Evolutionary conservation across 2,888 invertebrate genomes (phyloP).

Genomic region (Cactoblastis cactorum): DNA sequence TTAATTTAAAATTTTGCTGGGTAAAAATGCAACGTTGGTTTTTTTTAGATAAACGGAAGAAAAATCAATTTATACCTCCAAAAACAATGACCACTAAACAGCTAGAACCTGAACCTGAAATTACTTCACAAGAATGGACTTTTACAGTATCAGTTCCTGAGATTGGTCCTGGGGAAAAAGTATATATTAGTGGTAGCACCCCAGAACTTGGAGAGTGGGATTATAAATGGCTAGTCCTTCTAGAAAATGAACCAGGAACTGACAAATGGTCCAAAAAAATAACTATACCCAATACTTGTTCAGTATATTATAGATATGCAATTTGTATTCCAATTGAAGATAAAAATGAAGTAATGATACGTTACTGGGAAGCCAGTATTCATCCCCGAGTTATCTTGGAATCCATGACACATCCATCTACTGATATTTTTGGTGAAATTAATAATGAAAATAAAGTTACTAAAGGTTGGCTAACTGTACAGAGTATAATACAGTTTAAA

Average conservation of each 20-base stretch:
- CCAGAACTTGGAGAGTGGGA: constrained; percentile 86
- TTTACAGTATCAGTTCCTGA: constrained; percentile 74
- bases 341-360: constrained; percentile 80
- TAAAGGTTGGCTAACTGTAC: constrained; percentile 91
- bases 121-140: constrained; percentile 52
- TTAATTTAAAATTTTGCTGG: background rate
- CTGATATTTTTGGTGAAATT: constrained; percentile 84
- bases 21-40: constrained; percentile 82
- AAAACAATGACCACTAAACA: constrained; percentile 47
- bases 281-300: constrained; percentile 82
- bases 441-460: constrained; percentile 80
- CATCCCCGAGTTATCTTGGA: constrained; percentile 81
- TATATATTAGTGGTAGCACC: constrained; percentile 85
- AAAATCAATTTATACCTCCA: constrained; percentile 40
- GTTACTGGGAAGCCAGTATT: constrained; percentile 90
- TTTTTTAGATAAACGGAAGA: constrained; percentile 77
- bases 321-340: constrained; percentile 84
- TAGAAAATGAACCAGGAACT: constrained; percentile 65
- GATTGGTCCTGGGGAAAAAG: constrained; percentile 79
- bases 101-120: constrained; percentile 34
- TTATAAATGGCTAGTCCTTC: constrained; percentile 76
- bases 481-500: constrained; percentile 91
- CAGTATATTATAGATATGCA: constrained; percentile 87
- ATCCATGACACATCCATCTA: constrained; percentile 59
- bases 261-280: constrained; percentile 83